These are phyloP conservation scores for Esox lucius DNA, from an alignment of 2,797 vertebrate species.

Conservation along the genomic window DNA sequence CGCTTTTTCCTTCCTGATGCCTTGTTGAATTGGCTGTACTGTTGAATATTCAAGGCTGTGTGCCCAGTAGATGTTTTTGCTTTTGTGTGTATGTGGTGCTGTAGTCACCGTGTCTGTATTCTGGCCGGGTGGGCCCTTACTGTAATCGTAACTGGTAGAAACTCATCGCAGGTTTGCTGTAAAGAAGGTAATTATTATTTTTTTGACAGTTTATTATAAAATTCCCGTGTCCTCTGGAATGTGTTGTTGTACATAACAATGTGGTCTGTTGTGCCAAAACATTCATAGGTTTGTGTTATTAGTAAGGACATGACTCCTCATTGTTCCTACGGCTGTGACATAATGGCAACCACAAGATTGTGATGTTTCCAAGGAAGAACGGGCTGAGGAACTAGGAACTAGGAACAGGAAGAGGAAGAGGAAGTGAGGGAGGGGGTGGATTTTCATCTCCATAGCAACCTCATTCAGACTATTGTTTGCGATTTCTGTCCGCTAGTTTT, in stretches of 20 bases:
- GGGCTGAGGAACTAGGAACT: neutral
- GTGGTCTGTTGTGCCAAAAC: no score
- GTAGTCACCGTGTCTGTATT: neutral
- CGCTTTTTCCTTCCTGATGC: slow-evolving; percentile 9
- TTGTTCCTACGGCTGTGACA: no score
- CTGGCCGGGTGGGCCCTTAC: neutral
- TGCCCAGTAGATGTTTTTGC: slow-evolving; percentile 8
- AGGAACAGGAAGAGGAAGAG: neutral
- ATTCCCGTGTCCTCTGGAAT: no score
- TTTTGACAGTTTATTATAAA: no score
- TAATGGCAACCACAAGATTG: neutral
- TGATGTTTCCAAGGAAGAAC: slow-evolving; percentile 21
- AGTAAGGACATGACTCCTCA: no score
- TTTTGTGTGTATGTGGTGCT: slow-evolving; percentile 6
- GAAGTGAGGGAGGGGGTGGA: slow-evolving; percentile 49
- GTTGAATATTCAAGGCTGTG: slow-evolving; percentile 4
- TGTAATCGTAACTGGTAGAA: no score
- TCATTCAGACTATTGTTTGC: slow-evolving; percentile 48
- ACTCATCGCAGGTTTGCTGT: no score
- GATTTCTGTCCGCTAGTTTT: slow-evolving; percentile 22
- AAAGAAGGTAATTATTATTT: no score
- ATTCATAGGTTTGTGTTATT: no score
- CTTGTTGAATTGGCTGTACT: neutral
- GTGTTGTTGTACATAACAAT: no score
- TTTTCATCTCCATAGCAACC: slow-evolving; percentile 64